Evolutionary conservation across 1,140 invertebrate species (phyloP).

Genomic region (Calliphora vicina): DNA sequence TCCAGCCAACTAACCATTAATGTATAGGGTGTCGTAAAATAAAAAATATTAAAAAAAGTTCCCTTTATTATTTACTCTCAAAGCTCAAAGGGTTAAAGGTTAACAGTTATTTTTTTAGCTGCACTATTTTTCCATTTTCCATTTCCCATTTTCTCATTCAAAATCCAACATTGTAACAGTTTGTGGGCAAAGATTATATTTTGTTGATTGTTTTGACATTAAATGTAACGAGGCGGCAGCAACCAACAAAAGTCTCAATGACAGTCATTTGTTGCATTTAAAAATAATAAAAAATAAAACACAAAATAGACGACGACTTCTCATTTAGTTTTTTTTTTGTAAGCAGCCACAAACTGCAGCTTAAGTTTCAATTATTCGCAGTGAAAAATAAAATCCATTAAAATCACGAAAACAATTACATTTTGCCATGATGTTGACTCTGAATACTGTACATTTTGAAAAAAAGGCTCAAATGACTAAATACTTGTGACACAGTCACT

Average conservation of each 20-base stretch:
- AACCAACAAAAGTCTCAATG: background rate
- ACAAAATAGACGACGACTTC: background rate
- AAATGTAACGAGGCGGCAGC: background rate
- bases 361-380: background rate
- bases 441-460: background rate
- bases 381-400: background rate
- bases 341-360: background rate
- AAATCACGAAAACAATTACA: background rate
- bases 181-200: background rate
- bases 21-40: too few relatives aligned
- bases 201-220: background rate
- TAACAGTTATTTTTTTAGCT: too few relatives aligned
- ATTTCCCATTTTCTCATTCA: background rate
- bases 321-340: constrained; percentile 7
- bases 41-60: too few relatives aligned
- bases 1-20: too few relatives aligned
- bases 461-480: background rate
- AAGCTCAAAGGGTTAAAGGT: background rate
- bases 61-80: background rate
- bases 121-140: background rate
- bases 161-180: background rate
- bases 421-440: background rate
- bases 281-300: background rate
- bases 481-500: background rate
- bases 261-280: constrained; percentile 3